phyloP scores from a whole-genome alignment of 2,797 vertebrate species.

The Momotus momota region DNA sequence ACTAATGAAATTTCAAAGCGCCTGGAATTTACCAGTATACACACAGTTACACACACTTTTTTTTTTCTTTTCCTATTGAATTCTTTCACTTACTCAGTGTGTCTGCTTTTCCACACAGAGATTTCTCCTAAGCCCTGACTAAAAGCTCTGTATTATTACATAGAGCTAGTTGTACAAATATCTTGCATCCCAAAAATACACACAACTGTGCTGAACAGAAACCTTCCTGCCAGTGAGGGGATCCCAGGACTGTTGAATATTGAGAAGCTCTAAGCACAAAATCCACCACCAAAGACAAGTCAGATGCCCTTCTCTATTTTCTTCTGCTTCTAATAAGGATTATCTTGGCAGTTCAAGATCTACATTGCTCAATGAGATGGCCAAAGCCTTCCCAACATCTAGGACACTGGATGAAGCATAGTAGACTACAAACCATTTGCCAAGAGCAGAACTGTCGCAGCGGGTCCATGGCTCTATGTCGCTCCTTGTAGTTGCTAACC shows the following conservation, averaged over 20 bases:
- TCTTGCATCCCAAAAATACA: not conserved
- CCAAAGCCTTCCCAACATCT: not conserved
- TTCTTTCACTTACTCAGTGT: not conserved
- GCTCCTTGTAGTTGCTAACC: not conserved
- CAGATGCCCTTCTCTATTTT: not conserved
- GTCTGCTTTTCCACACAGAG: not conserved
- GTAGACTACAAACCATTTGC: not conserved
- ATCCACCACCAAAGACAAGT: not conserved
- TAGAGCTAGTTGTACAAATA: not conserved
- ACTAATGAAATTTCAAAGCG: constrained; percentile 43
- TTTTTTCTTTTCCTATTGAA: not conserved
- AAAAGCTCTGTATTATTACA: not conserved
- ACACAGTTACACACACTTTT: not conserved
- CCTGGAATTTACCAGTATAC: constrained; percentile 34
- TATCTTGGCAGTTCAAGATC: not conserved
- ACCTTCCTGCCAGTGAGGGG: not conserved
- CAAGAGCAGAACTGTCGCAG: not conserved
- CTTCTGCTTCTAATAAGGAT: not conserved
- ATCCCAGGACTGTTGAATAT: not conserved
- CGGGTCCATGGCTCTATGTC: not conserved
- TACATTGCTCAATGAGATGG: not conserved
- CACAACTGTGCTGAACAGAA: not conserved
- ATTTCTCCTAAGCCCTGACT: not conserved
- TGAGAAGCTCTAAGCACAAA: not conserved
- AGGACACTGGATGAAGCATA: not conserved